phyloP scores from a whole-genome alignment of 2,888 invertebrate genomes.

The Apamea sordens region DNA sequence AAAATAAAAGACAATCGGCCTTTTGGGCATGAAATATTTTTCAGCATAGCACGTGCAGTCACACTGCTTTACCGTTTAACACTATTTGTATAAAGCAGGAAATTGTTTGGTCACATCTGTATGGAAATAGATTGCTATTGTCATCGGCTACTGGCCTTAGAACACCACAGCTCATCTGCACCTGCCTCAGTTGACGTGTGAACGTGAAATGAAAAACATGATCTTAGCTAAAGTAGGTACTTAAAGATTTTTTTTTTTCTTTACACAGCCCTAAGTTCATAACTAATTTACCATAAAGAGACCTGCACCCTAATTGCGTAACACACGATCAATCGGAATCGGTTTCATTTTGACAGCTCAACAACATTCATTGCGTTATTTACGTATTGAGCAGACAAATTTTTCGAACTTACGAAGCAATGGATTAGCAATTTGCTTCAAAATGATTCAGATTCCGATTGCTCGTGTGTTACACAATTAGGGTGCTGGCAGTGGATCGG shows the following conservation, averaged over 20 bases:
- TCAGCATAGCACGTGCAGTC: neutral
- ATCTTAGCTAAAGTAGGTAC: neutral
- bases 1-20: neutral
- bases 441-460: no score
- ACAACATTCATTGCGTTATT: no score
- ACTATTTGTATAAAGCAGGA: neutral
- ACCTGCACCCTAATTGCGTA: neutral
- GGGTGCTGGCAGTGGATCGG: neutral
- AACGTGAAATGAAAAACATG: slow-evolving; percentile 12
- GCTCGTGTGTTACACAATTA: no score
- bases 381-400: no score
- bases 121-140: slow-evolving; percentile 2
- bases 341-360: no score
- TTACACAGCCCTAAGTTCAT: neutral
- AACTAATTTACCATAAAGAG: neutral
- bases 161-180: neutral
- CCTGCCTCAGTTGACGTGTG: slow-evolving; percentile 31
- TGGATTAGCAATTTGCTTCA: no score
- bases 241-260: neutral
- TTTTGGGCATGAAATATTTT: neutral
- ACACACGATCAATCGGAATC: no score
- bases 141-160: slow-evolving; percentile 14
- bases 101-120: slow-evolving; percentile 6
- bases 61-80: neutral
- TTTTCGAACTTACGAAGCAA: no score